Percentiles rank a stretch among this genome's conserved stretches.
Evolutionary conservation across 2,797 vertebrate genomes (phyloP).

Genomic region (Microhierax caerulescens): DNA sequence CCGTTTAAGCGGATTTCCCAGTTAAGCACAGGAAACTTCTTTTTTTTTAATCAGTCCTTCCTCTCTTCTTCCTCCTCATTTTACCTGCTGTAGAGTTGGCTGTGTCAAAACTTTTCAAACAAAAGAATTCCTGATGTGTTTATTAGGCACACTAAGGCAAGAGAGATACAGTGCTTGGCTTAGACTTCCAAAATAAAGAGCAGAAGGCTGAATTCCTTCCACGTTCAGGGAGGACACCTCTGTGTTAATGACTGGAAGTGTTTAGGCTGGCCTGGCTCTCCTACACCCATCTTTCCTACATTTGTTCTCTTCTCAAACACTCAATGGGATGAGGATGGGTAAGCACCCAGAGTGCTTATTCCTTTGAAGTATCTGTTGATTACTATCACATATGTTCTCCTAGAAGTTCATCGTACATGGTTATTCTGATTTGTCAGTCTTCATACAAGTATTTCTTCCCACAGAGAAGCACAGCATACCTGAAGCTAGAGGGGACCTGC

Average conservation of each 20-base stretch:
- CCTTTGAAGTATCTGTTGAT: background rate
- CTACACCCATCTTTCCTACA: background rate
- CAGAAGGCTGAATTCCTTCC: background rate
- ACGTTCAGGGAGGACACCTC: background rate
- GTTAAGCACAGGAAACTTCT: constrained; percentile 60
- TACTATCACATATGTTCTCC: background rate
- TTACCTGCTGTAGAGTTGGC: background rate
- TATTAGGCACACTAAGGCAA: background rate
- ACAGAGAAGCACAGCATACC: background rate
- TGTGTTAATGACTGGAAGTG: background rate
- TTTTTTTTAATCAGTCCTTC: constrained; percentile 28
- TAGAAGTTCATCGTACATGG: accelerated
- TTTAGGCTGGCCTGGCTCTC: background rate
- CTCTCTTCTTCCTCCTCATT: background rate
- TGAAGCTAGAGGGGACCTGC: background rate
- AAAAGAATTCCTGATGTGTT: background rate
- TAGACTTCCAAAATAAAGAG: background rate
- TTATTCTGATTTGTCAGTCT: background rate
- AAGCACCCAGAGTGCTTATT: background rate
- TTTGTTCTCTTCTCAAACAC: background rate
- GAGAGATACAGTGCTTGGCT: background rate
- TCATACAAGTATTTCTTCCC: background rate
- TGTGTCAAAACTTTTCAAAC: background rate
- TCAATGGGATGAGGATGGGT: background rate
- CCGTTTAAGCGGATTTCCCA: constrained; percentile 44